Conservation (phyloP, 23 tunicate species). For the Styela clava region DNA sequence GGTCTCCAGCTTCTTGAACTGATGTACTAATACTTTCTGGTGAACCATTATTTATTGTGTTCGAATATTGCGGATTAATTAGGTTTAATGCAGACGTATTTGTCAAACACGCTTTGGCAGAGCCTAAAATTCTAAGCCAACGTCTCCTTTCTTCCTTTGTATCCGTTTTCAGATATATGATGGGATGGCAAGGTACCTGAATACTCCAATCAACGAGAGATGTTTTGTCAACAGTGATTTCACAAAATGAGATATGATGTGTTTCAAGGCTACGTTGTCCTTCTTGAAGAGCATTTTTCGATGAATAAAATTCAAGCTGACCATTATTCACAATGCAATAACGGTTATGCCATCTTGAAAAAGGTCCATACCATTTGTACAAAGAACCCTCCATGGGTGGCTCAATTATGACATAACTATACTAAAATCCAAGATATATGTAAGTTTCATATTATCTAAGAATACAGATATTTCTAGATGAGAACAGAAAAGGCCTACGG, state of each 20-base stretch:
- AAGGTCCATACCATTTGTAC: conserved; percentile 21
- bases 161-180: background rate
- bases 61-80: background rate
- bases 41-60: no score
- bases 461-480: no score
- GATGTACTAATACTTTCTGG: no score
- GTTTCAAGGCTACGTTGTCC: background rate
- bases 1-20: no score
- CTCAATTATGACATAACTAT: no score
- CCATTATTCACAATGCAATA: conserved; percentile 18
- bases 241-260: background rate
- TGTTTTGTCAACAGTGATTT: background rate
- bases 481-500: no score
- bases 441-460: no score
- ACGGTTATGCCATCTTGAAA: conserved; percentile 6
- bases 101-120: conserved; percentile 40
- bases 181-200: background rate
- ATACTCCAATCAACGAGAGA: conserved; percentile 13
- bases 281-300: background rate
- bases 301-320: conserved; percentile 9
- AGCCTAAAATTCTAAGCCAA: conserved; percentile 19
- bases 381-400: conserved; percentile 7
- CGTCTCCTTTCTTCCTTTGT: conserved; percentile 1
- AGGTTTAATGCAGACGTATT: conserved; percentile 15
- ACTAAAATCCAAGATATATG: no score